phyloP scores from a whole-genome alignment of 2,113 vertebrate species.

The Protomyctophum bolini region DNA sequence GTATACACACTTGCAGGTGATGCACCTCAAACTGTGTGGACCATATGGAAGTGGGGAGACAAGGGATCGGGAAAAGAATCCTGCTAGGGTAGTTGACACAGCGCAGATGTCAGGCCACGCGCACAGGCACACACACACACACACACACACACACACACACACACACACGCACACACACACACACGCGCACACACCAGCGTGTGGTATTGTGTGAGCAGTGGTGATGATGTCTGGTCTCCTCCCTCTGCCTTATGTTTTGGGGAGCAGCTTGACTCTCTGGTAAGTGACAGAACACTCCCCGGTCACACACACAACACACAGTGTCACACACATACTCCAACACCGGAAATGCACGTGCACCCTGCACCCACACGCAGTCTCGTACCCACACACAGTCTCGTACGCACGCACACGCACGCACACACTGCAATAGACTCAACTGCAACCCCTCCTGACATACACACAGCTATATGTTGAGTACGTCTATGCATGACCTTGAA shows the following conservation, averaged over 20 bases:
- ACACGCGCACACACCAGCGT: no score
- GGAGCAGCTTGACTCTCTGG: no score
- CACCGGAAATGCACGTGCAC: neutral
- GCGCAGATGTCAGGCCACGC: neutral
- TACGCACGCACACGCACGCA: neutral
- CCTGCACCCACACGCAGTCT: no score
- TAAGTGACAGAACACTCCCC: no score
- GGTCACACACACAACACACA: no score
- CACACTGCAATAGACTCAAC: no score
- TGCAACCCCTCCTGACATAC: neutral
- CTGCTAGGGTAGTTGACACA: neutral
- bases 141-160: no score
- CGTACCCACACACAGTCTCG: neutral
- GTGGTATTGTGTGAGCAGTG: no score
- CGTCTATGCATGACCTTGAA: slow-evolving; percentile 66
- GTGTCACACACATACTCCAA: neutral
- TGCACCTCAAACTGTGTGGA: no score
- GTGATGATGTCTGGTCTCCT: no score
- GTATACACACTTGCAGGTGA: neutral
- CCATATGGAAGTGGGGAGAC: slow-evolving; percentile 50
- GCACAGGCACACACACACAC: neutral
- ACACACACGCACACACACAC: no score
- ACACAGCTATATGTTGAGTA: slow-evolving; percentile 5
- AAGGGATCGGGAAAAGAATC: slow-evolving; percentile 8
- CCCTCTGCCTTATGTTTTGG: no score